Evolutionary conservation across 2,888 invertebrate species (phyloP), one percentile per base, ranked within the genome.

Genomic region (Caenorhabditis panamensis): DNA sequence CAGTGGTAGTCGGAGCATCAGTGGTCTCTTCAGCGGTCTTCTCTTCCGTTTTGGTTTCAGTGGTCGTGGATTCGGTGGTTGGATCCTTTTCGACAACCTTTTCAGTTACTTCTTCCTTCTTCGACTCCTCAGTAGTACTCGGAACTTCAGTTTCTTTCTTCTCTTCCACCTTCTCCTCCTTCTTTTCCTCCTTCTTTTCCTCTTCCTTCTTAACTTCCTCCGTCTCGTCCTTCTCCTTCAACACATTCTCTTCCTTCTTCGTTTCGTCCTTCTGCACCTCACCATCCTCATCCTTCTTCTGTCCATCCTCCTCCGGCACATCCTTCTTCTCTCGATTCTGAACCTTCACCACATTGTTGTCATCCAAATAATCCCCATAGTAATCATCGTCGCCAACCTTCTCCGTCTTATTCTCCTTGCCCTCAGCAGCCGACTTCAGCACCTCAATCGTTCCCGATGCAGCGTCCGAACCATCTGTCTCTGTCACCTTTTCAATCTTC

Each of bases 341-440:
- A 66, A 80, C 54, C 68, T 80, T 80, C 51, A 75, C 69, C 67
- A 79, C 80, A 80, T 80, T 69, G 59, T 69, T 76, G 62, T 76
- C 76, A 69, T 80, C 80, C 71, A 80, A 76, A 80, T 75, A 76
- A 76, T 76, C 76, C 41, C 79, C 79, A 69, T 76, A 80, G 71
- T 80, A 75, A 80, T 80, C 80, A 66, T 75, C 80, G 67, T 80
- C 66, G 47, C 64, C 71, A 62, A 76, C 71, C 62, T 73, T 75
- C 68, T 76, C 62, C 28, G 62, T 63, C 62, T 20, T n/a, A 31
- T 66, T 66, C 51, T 36, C 49, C 53, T 72, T 56, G 26, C 53
- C 59, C 56, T 79, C 79, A 13, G 37, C 49, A 2, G 79, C 54
- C 22, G 79, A 80, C 36, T 75, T 75, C 47, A 80, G 44, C 36